Percentiles rank a stretch among this genome's conserved stretches.
Evolutionary conservation across 1,140 invertebrate genomes (phyloP).

Genomic region (Zophobas atratus): DNA sequence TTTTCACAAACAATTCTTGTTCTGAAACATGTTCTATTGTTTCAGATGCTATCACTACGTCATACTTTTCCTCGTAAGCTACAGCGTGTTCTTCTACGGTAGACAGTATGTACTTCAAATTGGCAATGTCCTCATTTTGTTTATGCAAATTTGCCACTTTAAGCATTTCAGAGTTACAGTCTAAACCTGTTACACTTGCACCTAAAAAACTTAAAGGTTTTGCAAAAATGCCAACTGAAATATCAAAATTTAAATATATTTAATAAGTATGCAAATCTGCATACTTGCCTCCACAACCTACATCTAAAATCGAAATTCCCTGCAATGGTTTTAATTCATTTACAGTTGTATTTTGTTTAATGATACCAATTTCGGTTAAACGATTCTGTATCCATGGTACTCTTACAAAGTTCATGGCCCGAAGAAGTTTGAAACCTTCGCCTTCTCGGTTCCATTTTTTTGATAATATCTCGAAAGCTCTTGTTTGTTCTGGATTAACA

Average conservation of each 20-base stretch:
- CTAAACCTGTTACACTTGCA: conserved; percentile 87
- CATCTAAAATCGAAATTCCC: conserved; percentile 82
- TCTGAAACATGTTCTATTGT: conserved; percentile 93
- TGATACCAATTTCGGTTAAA: conserved; percentile 81
- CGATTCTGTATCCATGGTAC: conserved; percentile 69
- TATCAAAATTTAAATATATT: too few species aligned
- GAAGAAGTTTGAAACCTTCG: too few species aligned
- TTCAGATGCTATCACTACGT: conserved; percentile 91
- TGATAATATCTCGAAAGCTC: too few species aligned
- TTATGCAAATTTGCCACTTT: conserved; percentile 76
- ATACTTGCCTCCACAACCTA: conserved; percentile 84
- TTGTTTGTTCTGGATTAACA: too few species aligned
- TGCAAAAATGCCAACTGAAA: conserved; percentile 58
- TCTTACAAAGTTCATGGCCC: conserved; percentile 72
- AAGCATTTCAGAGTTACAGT: conserved; percentile 82
- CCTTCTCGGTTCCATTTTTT: too few species aligned
- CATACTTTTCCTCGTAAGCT: conserved; percentile 73
- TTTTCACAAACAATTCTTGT: conserved; percentile 82
- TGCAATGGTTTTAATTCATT: conserved; percentile 73
- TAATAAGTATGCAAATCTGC: too few species aligned
- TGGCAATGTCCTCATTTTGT: conserved; percentile 60
- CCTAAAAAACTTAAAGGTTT: conserved; percentile 76
- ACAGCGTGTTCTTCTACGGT: conserved; percentile 75
- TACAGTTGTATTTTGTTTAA: conserved; percentile 60
- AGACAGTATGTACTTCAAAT: conserved; percentile 64